Percentiles rank a stretch among this genome's conserved stretches.
phyloP scores from a whole-genome alignment of 64 coral and sea anemone genomes.

The Anthopleura sola region DNA sequence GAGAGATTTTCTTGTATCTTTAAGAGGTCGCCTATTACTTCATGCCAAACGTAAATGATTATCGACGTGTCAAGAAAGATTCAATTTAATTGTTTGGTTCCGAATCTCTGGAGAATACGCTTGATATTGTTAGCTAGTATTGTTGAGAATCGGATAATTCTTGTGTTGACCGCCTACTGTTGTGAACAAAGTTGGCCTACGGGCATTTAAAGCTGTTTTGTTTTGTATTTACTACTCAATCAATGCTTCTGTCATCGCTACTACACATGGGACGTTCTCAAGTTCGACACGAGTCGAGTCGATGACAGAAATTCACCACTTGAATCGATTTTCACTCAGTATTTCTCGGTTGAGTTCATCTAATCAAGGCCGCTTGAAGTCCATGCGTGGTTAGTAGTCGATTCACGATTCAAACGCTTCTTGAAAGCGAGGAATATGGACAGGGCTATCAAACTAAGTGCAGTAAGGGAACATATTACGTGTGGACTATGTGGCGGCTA shows the following conservation, averaged over 20 bases:
- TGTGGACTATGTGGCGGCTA: slow-evolving; percentile 93
- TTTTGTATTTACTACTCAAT: slow-evolving; percentile 20
- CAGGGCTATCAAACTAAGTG: slow-evolving; percentile 64
- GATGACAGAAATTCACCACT: slow-evolving; percentile 94
- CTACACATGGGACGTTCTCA: background rate
- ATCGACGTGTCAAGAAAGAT: background rate
- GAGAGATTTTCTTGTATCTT: slow-evolving; percentile 10
- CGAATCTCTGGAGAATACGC: background rate
- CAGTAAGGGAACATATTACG: slow-evolving; percentile 82
- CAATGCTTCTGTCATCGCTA: slow-evolving; percentile 8
- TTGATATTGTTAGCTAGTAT: slow-evolving; percentile 31
- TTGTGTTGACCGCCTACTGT: slow-evolving; percentile 91
- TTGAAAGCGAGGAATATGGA: slow-evolving; percentile 49
- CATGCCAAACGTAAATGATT: background rate
- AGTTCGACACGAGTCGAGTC: slow-evolving; percentile 33
- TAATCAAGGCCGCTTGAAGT: slow-evolving; percentile 1
- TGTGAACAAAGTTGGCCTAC: slow-evolving; percentile 71
- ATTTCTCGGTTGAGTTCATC: slow-evolving; percentile 21
- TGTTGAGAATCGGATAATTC: slow-evolving; percentile 98
- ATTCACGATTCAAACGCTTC: background rate
- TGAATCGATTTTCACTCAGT: slow-evolving; percentile 74
- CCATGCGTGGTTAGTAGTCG: background rate
- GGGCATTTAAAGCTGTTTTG: slow-evolving; percentile 51
- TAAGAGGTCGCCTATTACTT: background rate
- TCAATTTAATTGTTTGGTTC: background rate